Percentiles rank a stretch among this genome's conserved stretches.
These are phyloP conservation scores for Lethrus apterus DNA, from an alignment of 1,140 invertebrate genomes.

Conservation along the genomic window DNA sequence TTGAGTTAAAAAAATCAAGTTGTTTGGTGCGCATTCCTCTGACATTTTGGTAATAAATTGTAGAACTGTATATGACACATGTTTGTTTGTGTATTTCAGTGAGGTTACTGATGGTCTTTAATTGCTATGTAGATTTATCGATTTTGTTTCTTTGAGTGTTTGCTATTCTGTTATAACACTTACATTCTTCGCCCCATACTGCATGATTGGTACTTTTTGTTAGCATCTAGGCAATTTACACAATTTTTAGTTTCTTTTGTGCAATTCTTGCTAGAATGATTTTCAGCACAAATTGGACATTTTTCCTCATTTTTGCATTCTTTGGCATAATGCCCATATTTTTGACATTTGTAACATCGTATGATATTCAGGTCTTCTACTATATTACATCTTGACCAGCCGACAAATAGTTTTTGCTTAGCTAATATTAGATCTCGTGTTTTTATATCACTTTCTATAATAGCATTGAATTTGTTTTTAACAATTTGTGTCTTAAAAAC, in stretches of 20 bases:
- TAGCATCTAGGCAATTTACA: conserved; percentile 10
- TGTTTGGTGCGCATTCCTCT: too few relatives aligned
- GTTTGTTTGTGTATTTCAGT: too few relatives aligned
- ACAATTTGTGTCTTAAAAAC: not conserved
- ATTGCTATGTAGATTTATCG: too few relatives aligned
- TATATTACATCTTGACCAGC: not conserved
- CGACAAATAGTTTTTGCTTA: not conserved
- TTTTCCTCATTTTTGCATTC: conserved; percentile 10
- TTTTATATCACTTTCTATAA: too few relatives aligned
- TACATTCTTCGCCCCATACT: too few relatives aligned
- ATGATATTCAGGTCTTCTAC: conserved; percentile 1
- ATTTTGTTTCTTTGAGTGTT: too few relatives aligned
- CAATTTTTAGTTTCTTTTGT: conserved; percentile 9
- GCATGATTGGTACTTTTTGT: conserved; percentile 13
- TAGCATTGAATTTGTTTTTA: not conserved
- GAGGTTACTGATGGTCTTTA: too few relatives aligned
- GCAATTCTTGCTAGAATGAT: conserved; percentile 8
- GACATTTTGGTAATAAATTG: too few relatives aligned
- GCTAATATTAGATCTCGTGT: too few relatives aligned
- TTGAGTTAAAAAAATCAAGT: too few relatives aligned
- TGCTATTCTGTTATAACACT: too few relatives aligned
- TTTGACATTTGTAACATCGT: conserved; percentile 17
- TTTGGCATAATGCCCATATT: conserved; percentile 10
- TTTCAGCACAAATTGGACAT: conserved; percentile 8
- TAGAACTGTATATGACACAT: too few relatives aligned